phyloP scores from a whole-genome alignment of 2,113 vertebrate species.

The Neolamprologus hecqui region DNA sequence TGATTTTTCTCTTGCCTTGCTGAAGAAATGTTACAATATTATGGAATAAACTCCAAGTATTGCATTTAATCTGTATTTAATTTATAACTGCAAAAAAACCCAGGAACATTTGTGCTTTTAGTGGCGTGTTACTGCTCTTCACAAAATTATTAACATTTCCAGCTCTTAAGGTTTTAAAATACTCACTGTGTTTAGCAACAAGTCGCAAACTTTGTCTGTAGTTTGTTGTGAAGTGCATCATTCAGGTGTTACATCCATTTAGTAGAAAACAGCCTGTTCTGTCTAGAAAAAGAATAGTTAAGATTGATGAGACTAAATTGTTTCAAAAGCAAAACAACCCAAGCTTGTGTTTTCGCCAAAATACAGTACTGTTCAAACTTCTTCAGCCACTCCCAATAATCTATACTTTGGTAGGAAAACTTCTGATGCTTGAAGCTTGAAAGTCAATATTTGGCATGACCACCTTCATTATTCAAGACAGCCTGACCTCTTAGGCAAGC shows the following conservation, averaged over 20 bases:
- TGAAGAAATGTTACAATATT: neutral
- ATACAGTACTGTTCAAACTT: neutral
- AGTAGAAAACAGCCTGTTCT: neutral
- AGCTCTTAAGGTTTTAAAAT: neutral
- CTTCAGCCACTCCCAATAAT: neutral
- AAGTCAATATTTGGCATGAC: neutral
- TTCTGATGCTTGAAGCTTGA: neutral
- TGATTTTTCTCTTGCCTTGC: neutral
- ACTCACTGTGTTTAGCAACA: neutral
- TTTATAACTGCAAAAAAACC: neutral
- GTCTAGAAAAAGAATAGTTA: neutral
- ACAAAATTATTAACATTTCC: neutral
- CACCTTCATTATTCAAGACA: neutral
- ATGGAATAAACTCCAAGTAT: neutral
- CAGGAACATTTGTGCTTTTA: neutral
- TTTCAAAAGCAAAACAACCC: neutral
- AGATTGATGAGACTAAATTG: neutral
- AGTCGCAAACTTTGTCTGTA: neutral
- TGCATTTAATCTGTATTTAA: neutral
- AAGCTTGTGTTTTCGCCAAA: neutral
- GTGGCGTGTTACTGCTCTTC: neutral
- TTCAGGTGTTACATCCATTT: neutral
- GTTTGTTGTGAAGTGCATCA: neutral
- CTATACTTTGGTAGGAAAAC: neutral
- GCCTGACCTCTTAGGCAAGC: neutral